These are phyloP conservation scores for Amblyraja radiata DNA, from an alignment of 2,797 vertebrate genomes.

Conservation along the genomic window DNA sequence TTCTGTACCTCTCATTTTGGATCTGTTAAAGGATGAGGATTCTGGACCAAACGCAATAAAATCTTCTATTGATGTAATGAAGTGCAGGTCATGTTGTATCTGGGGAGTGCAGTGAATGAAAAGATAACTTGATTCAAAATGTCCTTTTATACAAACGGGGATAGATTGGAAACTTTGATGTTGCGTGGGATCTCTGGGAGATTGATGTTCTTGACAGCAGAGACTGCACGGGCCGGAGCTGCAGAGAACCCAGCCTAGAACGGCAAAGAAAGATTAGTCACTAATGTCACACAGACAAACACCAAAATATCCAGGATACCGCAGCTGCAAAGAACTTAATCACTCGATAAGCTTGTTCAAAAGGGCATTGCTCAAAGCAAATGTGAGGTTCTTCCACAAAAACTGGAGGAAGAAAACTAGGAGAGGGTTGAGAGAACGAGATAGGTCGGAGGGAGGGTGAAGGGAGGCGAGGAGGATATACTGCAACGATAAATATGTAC, in stretches of 20 bases:
- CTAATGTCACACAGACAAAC: not conserved
- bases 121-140: not conserved
- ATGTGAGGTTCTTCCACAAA: not conserved
- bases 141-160: constrained; percentile 61
- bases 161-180: constrained; percentile 90
- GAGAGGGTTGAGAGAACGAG: no score
- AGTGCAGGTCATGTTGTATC: not conserved
- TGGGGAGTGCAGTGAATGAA: not conserved
- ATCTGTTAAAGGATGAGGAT: not conserved
- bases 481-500: no score
- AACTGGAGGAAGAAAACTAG: not conserved
- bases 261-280: not conserved
- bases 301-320: not conserved
- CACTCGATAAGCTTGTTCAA: not conserved
- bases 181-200: constrained; percentile 87
- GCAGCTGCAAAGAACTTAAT: not conserved
- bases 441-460: no score
- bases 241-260: constrained; percentile 78
- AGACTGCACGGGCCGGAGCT: constrained; percentile 80
- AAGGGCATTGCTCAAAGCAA: not conserved
- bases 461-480: not conserved
- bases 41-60: not conserved
- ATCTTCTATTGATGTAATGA: not conserved
- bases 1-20: not conserved
- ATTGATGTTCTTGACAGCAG: constrained; percentile 90